Evolutionary conservation across 23 tunicate species (phyloP), one percentile per base, ranked within the genome.

Genomic region (Corella eumyota): DNA sequence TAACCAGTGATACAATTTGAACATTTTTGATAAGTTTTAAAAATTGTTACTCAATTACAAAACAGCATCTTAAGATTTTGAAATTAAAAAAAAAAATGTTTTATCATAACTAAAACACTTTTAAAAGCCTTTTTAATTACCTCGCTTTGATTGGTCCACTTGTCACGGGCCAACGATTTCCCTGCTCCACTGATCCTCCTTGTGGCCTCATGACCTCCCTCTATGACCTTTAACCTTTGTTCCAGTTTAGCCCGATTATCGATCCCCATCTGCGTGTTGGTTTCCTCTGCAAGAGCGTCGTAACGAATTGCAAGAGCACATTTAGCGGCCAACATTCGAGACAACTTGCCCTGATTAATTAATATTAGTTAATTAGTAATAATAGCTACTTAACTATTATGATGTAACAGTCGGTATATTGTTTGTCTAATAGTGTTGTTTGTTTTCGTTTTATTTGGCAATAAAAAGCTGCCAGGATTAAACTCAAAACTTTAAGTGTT

Each of bases 281-380:
- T 50, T 48, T 93, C 99, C 49, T 93, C 99, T 0, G 83, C 93
- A 7, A 93, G 66, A 21, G 99, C 99, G 56, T 93, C 99, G 74
- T 84, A 84, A 6, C 99, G 78, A 52, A 69, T 63, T 2, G 99
- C 99, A 44, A 93, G 58, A 13, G 99, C 81, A 2, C 97, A 80
- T 60, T 93, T 93, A 32, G 94, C 95, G 17, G 99, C 99, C 44
- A 93, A 67, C 99, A 84, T 93, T 54, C 99, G 67, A 3, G 99
- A 93, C 32, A 93, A 65, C 70, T 84, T 84, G 40, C 99, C 99
- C 86, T 81, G 50, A 6, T 51, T 25, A 40, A 31, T 25, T 31
- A 30, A 6, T 13, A 38, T 6, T 40, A 40, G 48, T 40, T 9
- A 9, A 40, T 40, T 11, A 40, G 15, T 40, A 15, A 40, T 15